phyloP scores from a whole-genome alignment of 2,888 invertebrate species.

The Tetranychus piercei region DNA sequence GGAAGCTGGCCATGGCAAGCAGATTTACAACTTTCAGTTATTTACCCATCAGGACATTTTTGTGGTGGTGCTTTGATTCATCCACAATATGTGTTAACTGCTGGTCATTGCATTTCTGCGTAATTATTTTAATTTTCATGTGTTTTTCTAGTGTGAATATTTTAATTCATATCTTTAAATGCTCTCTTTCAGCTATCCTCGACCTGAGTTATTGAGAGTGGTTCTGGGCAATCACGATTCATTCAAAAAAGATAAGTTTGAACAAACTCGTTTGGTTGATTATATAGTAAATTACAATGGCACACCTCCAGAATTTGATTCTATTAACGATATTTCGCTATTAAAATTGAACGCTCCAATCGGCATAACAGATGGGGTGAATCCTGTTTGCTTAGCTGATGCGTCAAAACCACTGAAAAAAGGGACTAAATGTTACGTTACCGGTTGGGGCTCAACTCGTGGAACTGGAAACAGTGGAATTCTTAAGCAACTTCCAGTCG shows the following conservation, averaged over 20 bases:
- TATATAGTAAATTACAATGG: neutral
- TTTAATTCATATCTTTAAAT: too few relatives aligned
- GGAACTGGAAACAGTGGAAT: slow-evolving; percentile 3
- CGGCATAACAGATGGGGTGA: slow-evolving; percentile 15
- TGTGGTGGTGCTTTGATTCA: slow-evolving; percentile 21
- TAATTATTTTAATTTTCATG: neutral
- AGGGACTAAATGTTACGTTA: slow-evolving; percentile 28
- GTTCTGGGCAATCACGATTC: neutral
- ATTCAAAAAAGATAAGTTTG: neutral
- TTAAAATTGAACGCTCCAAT: slow-evolving; percentile 23
- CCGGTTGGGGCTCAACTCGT: slow-evolving; percentile 29
- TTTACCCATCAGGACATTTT: slow-evolving; percentile 13
- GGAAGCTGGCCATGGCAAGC: slow-evolving; percentile 21
- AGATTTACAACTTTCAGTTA: slow-evolving; percentile 11
- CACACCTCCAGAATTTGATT: neutral
- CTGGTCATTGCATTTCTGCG: slow-evolving; percentile 20
- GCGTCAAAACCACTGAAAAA: slow-evolving; percentile 22
- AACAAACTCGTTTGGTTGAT: neutral
- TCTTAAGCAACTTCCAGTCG: neutral
- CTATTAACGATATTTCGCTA: slow-evolving; percentile 20
- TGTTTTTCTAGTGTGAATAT: neutral
- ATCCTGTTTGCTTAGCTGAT: slow-evolving; percentile 28
- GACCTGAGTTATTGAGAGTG: neutral
- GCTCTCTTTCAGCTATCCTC: neutral
- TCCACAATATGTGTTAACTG: slow-evolving; percentile 18